Base-by-base conservation (phyloP, 64 coral and sea anemone species). In the Montipora capricornis region DNA sequence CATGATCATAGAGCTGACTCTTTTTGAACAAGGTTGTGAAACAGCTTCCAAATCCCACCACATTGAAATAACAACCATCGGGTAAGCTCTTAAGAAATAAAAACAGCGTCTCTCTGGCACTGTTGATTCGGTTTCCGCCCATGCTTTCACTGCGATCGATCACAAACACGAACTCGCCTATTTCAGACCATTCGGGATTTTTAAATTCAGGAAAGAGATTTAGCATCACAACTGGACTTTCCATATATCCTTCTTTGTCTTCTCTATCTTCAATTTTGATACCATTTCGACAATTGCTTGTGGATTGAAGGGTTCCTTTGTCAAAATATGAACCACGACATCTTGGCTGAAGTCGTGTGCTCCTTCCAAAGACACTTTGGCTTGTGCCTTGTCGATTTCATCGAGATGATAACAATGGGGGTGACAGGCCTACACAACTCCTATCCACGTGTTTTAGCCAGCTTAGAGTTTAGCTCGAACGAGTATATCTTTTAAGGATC, bases 101-200 rank as follows among this genome's bases (percentile, higher is more conserved):
- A 10, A 98, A 79, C 9, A 98, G 92, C 47, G 94, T 94, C 47
- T 95, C 82, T 20, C 76, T 83, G 5, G 97, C 97, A 79, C 80
- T 91, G 19, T 60, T 80, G 10, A 89, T 96, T 13, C 80, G 61
- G 61, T n/a, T 24, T 46, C 97, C 97, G n/a, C 77, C 29, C 97
- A 98, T 96, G 49, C 97, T 98, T 61, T 84, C 94, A 84, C 97
- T 98, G 48, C 94, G 91, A 88, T 98, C 97, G 29, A 98, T 85
- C 47, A 98, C 83, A 68, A 98, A 96, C 55, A 98, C 55, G 59
- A 98, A 98, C 48, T 98, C 97, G 68, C 97, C 94, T 26, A 74
- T 45, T 66, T 88, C 84, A 48, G 67, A 73, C 17, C 76, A 82
- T 8, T 71, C 67, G 9, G 74, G 75, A 26, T 29, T 93, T 62